A percentile compares a stretch with the other conserved stretches of the same genome.
phyloP scores from a whole-genome alignment of 2,113 vertebrate species.

The Corythoichthys intestinalis region DNA sequence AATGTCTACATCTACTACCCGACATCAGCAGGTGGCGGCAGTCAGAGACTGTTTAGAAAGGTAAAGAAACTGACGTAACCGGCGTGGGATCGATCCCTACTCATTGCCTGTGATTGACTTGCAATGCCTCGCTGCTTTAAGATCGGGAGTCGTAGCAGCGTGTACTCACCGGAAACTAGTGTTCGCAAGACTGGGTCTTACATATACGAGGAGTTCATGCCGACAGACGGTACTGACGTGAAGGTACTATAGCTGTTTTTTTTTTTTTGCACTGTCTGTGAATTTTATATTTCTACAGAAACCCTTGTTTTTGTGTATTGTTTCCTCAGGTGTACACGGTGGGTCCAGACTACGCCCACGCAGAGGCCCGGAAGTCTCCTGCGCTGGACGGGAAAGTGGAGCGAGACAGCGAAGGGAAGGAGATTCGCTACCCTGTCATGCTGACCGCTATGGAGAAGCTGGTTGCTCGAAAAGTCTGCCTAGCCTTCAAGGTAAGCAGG shows the following conservation, averaged over 20 bases:
- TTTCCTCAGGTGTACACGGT: conserved; percentile 92
- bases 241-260: conserved; percentile 73
- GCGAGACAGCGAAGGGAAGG: conserved; percentile 93
- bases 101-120: too few relatives aligned
- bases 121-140: conserved; percentile 59
- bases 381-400: conserved; percentile 96
- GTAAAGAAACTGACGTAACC: conserved; percentile 51
- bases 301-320: background rate
- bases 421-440: conserved; percentile 97
- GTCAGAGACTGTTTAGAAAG: conserved; percentile 96
- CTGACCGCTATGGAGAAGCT: conserved; percentile 97
- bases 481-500: conserved; percentile 88
- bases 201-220: conserved; percentile 99
- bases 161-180: conserved; percentile 93
- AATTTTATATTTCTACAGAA: background rate
- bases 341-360: conserved; percentile 93
- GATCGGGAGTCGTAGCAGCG: conserved; percentile 97
- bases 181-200: conserved; percentile 96
- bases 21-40: conserved; percentile 92
- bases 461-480: conserved; percentile 94
- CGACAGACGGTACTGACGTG: conserved; percentile 96
- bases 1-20: conserved; percentile 99
- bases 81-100: too few relatives aligned
- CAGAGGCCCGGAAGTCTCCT: conserved; percentile 94
- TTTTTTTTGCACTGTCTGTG: background rate